Percentiles rank a stretch among this genome's conserved stretches.
Evolutionary conservation across 2,888 invertebrate genomes (phyloP).

Genomic region (Deilephila elpenor): DNA sequence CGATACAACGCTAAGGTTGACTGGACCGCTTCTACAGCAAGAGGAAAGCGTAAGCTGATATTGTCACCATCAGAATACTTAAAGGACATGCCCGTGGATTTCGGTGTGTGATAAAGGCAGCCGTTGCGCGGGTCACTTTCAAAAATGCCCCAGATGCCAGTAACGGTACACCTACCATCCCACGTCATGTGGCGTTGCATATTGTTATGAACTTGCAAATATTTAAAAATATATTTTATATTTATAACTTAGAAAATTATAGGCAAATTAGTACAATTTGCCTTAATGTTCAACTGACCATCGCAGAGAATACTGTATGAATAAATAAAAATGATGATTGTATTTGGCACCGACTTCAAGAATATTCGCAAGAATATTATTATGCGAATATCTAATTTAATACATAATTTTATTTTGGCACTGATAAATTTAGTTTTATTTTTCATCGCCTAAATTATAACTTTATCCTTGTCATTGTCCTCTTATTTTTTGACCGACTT

Average conservation of each 20-base stretch:
- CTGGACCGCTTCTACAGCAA: neutral
- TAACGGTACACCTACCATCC: conserved; percentile 78
- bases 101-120: conserved; percentile 29
- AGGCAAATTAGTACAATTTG: neutral
- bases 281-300: neutral
- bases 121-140: conserved; percentile 69
- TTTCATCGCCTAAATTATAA: no score
- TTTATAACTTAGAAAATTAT: neutral
- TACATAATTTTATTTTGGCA: no score
- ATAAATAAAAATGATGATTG: neutral
- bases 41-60: conserved; percentile 5
- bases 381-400: no score
- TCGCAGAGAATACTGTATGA: neutral
- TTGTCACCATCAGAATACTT: neutral
- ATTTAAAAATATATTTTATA: neutral
- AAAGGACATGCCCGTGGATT: conserved; percentile 7
- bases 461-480: no score
- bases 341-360: neutral
- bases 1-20: neutral
- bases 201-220: conserved; percentile 21
- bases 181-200: conserved; percentile 70
- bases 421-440: no score
- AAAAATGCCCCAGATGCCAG: conserved; percentile 82
- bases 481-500: no score
- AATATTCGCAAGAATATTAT: neutral